A percentile compares a stretch with the other conserved stretches of the same genome.
phyloP scores from a whole-genome alignment of 2,113 vertebrate species.

The Conger conger region DNA sequence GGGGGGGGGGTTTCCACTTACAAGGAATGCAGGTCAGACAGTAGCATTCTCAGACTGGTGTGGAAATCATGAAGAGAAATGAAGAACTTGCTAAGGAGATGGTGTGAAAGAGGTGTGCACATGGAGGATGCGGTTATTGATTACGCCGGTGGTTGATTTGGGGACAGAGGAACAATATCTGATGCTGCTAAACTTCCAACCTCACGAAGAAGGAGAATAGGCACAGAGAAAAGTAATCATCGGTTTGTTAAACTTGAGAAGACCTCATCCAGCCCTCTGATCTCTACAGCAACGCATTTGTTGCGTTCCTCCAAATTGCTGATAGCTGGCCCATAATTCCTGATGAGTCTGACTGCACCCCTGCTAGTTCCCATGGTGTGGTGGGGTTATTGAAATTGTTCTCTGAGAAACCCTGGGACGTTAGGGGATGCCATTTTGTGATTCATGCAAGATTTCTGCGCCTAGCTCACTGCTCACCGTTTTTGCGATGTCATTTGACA shows the following conservation, averaged over 20 bases:
- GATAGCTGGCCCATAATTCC: constrained; percentile 42
- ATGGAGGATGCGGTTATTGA: constrained; percentile 25
- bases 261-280: constrained; percentile 40
- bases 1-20: constrained; percentile 70
- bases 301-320: constrained; percentile 23
- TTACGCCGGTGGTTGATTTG: neutral
- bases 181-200: constrained; percentile 65
- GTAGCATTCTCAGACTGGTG: constrained; percentile 67
- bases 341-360: neutral
- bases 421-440: constrained; percentile 29
- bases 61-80: constrained; percentile 76
- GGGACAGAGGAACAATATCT: constrained; percentile 64
- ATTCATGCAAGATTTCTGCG: neutral
- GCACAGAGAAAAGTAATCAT: constrained; percentile 50
- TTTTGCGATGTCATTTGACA: neutral
- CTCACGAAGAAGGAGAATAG: constrained; percentile 54
- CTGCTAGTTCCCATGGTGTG: neutral
- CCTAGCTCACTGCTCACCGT: too few relatives aligned
- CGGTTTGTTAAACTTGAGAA: constrained; percentile 51
- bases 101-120: constrained; percentile 68
- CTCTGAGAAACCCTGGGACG: constrained; percentile 39
- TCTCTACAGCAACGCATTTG: constrained; percentile 47
- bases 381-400: neutral
- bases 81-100: constrained; percentile 68
- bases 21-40: constrained; percentile 73